Evolutionary conservation across 2,797 vertebrate species (phyloP), one percentile per base, ranked within the genome.

Genomic region (Galagoides demidoff): DNA sequence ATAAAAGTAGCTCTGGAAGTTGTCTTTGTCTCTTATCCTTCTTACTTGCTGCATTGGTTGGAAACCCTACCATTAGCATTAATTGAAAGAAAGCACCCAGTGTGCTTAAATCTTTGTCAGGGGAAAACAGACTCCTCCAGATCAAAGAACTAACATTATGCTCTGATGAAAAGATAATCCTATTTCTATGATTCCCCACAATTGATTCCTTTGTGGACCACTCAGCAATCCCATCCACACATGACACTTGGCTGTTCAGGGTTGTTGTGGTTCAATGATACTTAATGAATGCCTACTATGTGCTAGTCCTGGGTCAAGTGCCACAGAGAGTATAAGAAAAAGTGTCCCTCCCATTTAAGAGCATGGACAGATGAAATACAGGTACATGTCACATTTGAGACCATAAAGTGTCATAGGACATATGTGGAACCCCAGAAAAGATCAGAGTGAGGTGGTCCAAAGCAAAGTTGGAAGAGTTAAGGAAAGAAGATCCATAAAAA

Each of bases 1-100:
- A 97, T 97, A 96, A 97, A 97, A 97, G 94, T 95, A 97, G 96
- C 95, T 96, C 95, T 95, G 79, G 71, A 96, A 89, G 79, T 94
- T 91, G 59, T 89, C 95, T 93, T 93, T 96, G 77, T 90, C 94
- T 90, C 86, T 93, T 92, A 92, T 79, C 95, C 64, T 77, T 92
- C 81, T 92, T 94, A 95, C 95, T 92, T 95, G 90, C 82, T 85
- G 55, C 64, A 88, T 96, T 95, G 77, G 7, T 77, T 94, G 85
- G 92, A 97, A 96, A 96, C 89, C 77, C 95, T 86, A 70, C 96
- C 89, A 96, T 97, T 97, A 96, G 59, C 92, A 95, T 95, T 96
- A 95, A 96, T 95, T 96, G 96, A 96, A 97, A 96, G 94, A 95
- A 94, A 96, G 94, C 85, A 93, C 95, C 83, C 49, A 57, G 70